Conservation (phyloP, 2,113 vertebrate genomes). For the Eubucco bourcierii region DNA sequence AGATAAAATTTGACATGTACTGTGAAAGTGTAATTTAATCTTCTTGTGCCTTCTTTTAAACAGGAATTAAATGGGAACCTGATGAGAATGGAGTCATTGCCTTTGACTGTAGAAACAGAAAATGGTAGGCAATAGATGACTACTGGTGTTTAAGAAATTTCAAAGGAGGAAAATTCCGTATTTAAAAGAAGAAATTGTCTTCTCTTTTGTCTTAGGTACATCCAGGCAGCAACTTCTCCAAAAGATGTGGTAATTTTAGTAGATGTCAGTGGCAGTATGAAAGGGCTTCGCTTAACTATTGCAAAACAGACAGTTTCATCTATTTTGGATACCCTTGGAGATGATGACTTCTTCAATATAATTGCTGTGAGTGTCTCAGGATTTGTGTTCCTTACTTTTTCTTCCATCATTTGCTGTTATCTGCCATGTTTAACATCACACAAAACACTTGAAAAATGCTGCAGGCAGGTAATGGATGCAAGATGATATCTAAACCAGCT, state of each 20-base stretch:
- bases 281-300: slow-evolving; percentile 95
- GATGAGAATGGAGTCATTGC: slow-evolving; percentile 97
- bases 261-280: slow-evolving; percentile 98
- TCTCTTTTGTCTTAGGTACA: slow-evolving; percentile 83
- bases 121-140: slow-evolving; percentile 83
- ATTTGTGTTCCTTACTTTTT: background rate
- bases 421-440: background rate
- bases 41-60: background rate
- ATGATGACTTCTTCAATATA: slow-evolving; percentile 99
- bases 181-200: background rate
- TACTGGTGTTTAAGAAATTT: background rate
- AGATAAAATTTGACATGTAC: background rate
- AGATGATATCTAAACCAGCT: background rate
- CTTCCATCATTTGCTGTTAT: background rate
- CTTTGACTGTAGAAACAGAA: slow-evolving; percentile 98
- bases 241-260: slow-evolving; percentile 97
- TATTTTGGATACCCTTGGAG: slow-evolving; percentile 96
- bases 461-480: background rate
- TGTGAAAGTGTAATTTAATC: slow-evolving; percentile 35
- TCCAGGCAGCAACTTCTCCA: slow-evolving; percentile 97
- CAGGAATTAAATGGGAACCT: slow-evolving; percentile 97
- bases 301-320: slow-evolving; percentile 96
- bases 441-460: background rate
- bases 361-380: slow-evolving; percentile 87
- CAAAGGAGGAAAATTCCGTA: background rate